A percentile compares a stretch with the other conserved stretches of the same genome.
phyloP scores from a whole-genome alignment of 1,140 invertebrate species.

The Drosophila mayri region DNA sequence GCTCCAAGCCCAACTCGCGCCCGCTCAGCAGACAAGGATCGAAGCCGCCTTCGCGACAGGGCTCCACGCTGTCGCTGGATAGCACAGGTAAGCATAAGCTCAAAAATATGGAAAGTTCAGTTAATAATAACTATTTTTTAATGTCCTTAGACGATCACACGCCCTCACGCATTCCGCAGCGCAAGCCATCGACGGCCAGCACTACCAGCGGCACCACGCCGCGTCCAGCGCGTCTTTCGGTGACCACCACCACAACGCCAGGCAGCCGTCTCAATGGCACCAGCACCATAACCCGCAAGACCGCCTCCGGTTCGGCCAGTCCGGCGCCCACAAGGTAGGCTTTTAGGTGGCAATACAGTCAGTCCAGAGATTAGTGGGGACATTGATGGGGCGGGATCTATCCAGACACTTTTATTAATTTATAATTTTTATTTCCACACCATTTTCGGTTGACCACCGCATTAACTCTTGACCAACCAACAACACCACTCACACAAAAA shows the following conservation, averaged over 20 bases:
- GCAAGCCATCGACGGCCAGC: constrained; percentile 87
- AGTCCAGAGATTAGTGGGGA: constrained; percentile 3
- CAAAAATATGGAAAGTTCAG: too few species aligned
- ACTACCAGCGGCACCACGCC: constrained; percentile 86
- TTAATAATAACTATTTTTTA: background rate
- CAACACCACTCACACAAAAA: constrained; percentile 52
- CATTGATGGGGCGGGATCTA: constrained; percentile 17
- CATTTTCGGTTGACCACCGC: constrained; percentile 68
- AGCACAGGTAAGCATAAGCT: constrained; percentile 89
- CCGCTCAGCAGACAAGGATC: constrained; percentile 93
- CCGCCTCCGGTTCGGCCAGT: constrained; percentile 90
- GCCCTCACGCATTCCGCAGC: constrained; percentile 90
- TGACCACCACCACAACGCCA: constrained; percentile 82
- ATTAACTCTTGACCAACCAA: constrained; percentile 65
- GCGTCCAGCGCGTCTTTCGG: constrained; percentile 86
- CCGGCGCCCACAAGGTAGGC: constrained; percentile 89
- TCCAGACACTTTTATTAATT: constrained; percentile 62
- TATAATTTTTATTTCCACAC: constrained; percentile 69
- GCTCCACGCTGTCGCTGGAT: constrained; percentile 95
- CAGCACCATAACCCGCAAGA: constrained; percentile 88
- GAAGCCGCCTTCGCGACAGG: constrained; percentile 96
- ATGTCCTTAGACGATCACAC: constrained; percentile 88
- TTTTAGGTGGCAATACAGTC: background rate
- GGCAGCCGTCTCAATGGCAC: constrained; percentile 85
- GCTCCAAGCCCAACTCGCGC: constrained; percentile 90